A percentile compares a stretch with the other conserved stretches of the same genome.
Conservation (phyloP, 64 coral and sea anemone species). For the Pocillopora damicornis region DNA sequence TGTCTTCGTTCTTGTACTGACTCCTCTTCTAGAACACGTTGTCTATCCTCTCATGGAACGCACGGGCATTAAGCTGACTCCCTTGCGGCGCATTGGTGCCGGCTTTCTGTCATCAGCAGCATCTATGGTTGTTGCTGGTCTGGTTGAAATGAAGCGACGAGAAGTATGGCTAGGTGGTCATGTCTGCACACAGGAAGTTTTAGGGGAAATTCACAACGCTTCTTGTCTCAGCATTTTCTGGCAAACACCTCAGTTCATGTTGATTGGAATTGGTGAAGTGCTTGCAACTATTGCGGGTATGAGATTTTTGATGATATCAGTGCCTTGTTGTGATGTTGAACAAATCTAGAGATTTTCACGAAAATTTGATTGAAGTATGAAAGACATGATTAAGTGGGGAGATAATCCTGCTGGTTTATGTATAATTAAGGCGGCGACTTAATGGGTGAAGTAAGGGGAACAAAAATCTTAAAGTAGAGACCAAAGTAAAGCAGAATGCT, state of each 20-base stretch:
- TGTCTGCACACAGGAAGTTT: background rate
- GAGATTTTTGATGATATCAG: background rate
- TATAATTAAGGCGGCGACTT: background rate
- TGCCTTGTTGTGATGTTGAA: background rate
- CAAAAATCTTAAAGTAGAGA: too few relatives aligned
- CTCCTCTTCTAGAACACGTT: slow-evolving; percentile 59
- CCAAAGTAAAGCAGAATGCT: too few relatives aligned
- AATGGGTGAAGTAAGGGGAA: too few relatives aligned
- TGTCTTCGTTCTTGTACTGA: slow-evolving; percentile 42
- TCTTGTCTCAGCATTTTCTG: slow-evolving; percentile 45
- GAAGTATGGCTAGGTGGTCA: background rate
- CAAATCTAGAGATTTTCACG: background rate
- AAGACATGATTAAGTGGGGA: too few relatives aligned
- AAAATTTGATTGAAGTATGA: background rate
- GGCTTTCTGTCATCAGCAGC: slow-evolving; percentile 73
- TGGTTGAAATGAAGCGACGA: slow-evolving; percentile 51
- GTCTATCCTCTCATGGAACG: slow-evolving; percentile 49
- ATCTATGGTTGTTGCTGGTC: slow-evolving; percentile 61
- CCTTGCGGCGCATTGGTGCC: slow-evolving; percentile 60
- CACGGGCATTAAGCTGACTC: slow-evolving; percentile 52
- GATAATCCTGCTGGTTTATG: background rate
- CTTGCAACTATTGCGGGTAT: slow-evolving; percentile 46
- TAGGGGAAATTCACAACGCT: slow-evolving; percentile 12
- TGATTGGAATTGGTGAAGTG: slow-evolving; percentile 51
- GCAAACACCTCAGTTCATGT: slow-evolving; percentile 58